Percentiles rank a stretch among this genome's conserved stretches.
phyloP scores from a whole-genome alignment of 2,113 vertebrate genomes.

The Ibidorhyncha struthersii region DNA sequence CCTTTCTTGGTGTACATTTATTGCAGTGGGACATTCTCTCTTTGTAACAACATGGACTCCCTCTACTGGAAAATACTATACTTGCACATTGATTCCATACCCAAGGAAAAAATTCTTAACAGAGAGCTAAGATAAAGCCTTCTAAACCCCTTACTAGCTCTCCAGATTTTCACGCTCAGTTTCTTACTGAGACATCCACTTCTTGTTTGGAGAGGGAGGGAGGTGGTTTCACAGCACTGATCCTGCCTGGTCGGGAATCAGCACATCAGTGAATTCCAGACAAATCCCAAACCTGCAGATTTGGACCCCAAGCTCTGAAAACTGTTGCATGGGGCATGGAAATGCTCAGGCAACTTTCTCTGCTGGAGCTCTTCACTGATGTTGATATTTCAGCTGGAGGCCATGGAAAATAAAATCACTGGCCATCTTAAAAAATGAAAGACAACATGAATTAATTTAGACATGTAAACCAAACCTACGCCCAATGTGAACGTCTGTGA shows the following conservation, averaged over 20 bases:
- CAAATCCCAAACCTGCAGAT: not conserved
- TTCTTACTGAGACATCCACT: not conserved
- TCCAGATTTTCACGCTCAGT: not conserved
- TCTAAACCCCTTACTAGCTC: not conserved
- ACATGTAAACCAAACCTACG: not conserved
- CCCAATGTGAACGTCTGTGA: not conserved
- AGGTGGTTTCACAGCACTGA: not conserved
- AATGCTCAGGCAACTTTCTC: not conserved
- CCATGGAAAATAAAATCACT: not conserved
- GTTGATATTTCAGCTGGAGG: not conserved
- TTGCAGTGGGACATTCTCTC: not conserved
- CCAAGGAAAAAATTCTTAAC: not conserved
- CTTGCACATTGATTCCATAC: not conserved
- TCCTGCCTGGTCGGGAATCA: not conserved
- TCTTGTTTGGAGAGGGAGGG: not conserved
- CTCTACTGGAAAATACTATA: slow-evolving; percentile 46
- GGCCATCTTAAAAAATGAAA: not conserved
- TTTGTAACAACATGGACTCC: slow-evolving; percentile 24
- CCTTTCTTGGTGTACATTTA: not conserved
- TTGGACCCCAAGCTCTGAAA: not conserved
- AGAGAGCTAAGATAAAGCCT: not conserved
- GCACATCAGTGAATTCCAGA: not conserved
- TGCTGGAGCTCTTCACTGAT: not conserved
- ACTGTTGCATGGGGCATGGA: not conserved
- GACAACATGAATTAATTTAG: not conserved